These are phyloP conservation scores for Pocillopora damicornis DNA, from an alignment of 64 coral and sea anemone genomes.

Conservation along the genomic window DNA sequence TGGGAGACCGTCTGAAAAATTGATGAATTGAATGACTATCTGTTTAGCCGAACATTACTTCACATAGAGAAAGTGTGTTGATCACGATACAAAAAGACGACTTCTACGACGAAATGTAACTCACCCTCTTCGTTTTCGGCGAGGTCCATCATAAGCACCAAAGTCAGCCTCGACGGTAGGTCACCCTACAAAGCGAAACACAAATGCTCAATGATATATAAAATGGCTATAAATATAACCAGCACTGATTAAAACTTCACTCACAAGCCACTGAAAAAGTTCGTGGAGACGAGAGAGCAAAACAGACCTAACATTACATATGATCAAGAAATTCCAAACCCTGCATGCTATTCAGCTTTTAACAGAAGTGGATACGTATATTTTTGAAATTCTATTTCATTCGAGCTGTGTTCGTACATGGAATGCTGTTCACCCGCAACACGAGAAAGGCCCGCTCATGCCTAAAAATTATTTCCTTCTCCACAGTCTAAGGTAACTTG, in stretches of 20 bases:
- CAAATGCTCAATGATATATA: neutral
- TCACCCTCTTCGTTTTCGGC: slow-evolving; percentile 31
- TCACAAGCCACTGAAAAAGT: neutral
- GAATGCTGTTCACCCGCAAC: neutral
- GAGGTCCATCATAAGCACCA: neutral
- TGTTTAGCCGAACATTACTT: neutral
- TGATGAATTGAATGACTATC: neutral
- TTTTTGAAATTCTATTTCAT: neutral
- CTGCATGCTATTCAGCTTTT: slow-evolving; percentile 7
- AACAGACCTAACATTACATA: neutral
- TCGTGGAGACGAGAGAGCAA: slow-evolving; percentile 1
- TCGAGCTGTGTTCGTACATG: slow-evolving; percentile 17
- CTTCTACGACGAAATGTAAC: neutral
- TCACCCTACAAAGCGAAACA: slow-evolving; percentile 32
- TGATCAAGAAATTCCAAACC: slow-evolving; percentile 12
- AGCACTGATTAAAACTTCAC: neutral
- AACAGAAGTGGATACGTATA: neutral
- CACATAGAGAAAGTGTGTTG: neutral
- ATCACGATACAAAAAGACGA: neutral
- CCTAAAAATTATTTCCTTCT: slow-evolving; percentile 2
- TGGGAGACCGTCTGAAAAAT: neutral
- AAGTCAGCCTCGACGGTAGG: neutral
- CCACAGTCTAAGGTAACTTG: neutral
- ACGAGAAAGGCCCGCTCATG: neutral
- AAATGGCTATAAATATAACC: slow-evolving; percentile 1